A percentile compares a stretch with the other conserved stretches of the same genome.
phyloP scores from a whole-genome alignment of 1,140 invertebrate genomes.

The Cydia pomonella region DNA sequence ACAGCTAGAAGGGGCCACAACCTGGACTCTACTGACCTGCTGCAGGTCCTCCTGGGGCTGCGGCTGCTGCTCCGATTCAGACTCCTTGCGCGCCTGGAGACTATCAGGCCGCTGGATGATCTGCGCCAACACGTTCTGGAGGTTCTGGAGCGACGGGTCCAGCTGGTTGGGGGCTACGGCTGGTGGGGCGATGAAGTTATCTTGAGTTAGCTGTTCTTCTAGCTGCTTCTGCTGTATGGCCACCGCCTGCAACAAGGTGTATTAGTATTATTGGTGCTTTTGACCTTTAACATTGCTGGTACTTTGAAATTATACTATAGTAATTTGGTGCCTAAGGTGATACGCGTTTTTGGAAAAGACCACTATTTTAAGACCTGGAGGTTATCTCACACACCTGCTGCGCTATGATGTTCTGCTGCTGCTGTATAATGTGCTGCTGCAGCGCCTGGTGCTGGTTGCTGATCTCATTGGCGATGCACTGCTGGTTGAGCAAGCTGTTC shows the following conservation, averaged over 20 bases:
- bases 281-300: no score
- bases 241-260: slow-evolving; percentile 43
- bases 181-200: slow-evolving; percentile 66
- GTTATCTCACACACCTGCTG: slow-evolving; percentile 52
- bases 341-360: no score
- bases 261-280: background rate
- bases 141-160: slow-evolving; percentile 75
- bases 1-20: slow-evolving; percentile 33
- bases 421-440: slow-evolving; percentile 74
- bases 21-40: slow-evolving; percentile 68
- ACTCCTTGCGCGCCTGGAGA: slow-evolving; percentile 67
- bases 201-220: slow-evolving; percentile 70
- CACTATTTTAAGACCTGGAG: no score
- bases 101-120: slow-evolving; percentile 74
- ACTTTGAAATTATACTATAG: no score
- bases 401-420: slow-evolving; percentile 71
- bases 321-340: no score
- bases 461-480: slow-evolving; percentile 64
- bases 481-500: slow-evolving; percentile 55
- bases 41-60: slow-evolving; percentile 57
- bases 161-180: slow-evolving; percentile 63
- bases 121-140: slow-evolving; percentile 75
- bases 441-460: slow-evolving; percentile 71
- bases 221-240: slow-evolving; percentile 79
- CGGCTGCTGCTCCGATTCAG: slow-evolving; percentile 68